phyloP scores from a whole-genome alignment of 2,113 vertebrate species.

The Penelope pileata region DNA sequence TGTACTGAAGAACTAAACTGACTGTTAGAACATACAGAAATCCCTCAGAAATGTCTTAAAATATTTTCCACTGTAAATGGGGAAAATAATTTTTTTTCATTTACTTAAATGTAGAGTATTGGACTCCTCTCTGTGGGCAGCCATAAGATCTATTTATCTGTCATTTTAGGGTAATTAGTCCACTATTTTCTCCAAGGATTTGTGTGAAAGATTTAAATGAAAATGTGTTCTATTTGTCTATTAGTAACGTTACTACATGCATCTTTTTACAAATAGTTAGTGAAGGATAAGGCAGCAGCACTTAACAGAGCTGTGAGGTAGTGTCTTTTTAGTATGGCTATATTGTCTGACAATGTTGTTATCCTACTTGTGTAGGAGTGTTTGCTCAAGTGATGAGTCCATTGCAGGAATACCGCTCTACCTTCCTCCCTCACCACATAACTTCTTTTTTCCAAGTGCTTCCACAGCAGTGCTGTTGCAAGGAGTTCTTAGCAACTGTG shows the following conservation, averaged over 20 bases:
- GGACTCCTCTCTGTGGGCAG: not conserved
- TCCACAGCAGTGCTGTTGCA: not conserved
- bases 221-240: not conserved
- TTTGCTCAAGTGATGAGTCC: not conserved
- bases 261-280: not conserved
- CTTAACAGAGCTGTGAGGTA: not conserved
- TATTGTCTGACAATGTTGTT: not conserved
- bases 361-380: accelerated
- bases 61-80: not conserved
- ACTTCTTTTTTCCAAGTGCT: not conserved
- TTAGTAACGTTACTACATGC: not conserved
- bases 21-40: not conserved
- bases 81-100: not conserved
- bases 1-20: not conserved
- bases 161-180: conserved; percentile 13
- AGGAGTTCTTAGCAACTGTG: too few relatives aligned
- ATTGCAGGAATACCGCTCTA: not conserved
- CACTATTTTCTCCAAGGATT: not conserved
- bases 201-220: not conserved
- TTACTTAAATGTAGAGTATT: not conserved
- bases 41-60: not conserved
- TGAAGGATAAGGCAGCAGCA: not conserved
- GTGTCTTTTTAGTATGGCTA: accelerated
- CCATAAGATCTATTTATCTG: not conserved
- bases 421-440: not conserved